These are phyloP conservation scores for Meghimatium bilineatum DNA, from an alignment of 2,888 invertebrate genomes.

Conservation along the genomic window DNA sequence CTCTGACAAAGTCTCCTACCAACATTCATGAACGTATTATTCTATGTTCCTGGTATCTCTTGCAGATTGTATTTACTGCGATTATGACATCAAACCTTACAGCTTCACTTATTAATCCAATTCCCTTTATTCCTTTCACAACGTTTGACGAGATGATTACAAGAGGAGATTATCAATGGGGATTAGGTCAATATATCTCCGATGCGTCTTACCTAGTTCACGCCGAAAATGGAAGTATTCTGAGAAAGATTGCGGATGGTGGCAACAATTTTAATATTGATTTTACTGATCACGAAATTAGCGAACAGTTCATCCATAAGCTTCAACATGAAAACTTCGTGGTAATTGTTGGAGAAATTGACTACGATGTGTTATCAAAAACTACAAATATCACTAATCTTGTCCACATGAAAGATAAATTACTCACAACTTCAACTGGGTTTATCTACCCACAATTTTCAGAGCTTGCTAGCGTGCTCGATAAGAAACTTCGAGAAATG, in stretches of 20 bases:
- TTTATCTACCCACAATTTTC: background rate
- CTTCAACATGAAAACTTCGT: background rate
- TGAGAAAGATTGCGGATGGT: background rate
- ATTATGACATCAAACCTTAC: background rate
- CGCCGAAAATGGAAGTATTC: background rate
- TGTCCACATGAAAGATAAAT: background rate
- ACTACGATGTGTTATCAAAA: background rate
- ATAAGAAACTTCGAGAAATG: background rate
- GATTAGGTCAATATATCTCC: background rate
- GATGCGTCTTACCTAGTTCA: background rate
- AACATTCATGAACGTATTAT: background rate
- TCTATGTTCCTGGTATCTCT: background rate
- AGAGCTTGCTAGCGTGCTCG: background rate
- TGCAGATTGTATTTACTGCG: background rate
- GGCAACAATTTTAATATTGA: background rate
- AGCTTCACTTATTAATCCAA: background rate
- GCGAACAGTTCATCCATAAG: background rate
- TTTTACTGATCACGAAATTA: background rate
- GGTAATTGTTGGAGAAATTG: background rate
- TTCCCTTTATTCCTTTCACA: background rate
- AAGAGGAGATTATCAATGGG: conserved; percentile 2
- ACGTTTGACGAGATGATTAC: background rate
- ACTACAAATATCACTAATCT: background rate
- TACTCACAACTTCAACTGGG: background rate
- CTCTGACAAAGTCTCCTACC: background rate